Evolutionary conservation across 2,797 vertebrate genomes (phyloP).

Genomic region (Carapus acus): DNA sequence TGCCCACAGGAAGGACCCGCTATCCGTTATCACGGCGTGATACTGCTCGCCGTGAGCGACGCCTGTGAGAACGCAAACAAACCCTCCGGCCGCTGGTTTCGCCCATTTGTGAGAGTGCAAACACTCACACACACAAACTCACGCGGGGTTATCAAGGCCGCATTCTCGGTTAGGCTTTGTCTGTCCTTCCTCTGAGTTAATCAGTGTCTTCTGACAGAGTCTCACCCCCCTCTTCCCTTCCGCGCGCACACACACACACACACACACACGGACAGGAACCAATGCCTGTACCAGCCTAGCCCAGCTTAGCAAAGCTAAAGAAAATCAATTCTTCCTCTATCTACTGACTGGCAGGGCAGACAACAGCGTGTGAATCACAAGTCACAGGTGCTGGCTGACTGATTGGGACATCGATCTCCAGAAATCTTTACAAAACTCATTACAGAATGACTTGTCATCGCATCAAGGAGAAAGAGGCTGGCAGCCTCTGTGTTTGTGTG

Average conservation of each 20-base stretch:
- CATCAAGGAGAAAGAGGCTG: slow-evolving; percentile 7
- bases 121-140: slow-evolving; percentile 14
- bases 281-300: slow-evolving; percentile 5
- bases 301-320: slow-evolving; percentile 46
- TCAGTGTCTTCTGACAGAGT: slow-evolving; percentile 63
- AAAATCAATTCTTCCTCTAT: slow-evolving; percentile 71
- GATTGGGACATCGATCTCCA: slow-evolving; percentile 72
- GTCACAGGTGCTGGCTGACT: slow-evolving; percentile 59
- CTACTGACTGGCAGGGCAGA: slow-evolving; percentile 52
- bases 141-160: slow-evolving; percentile 41
- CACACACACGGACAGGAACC: background rate
- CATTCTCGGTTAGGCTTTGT: slow-evolving; percentile 40
- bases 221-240: slow-evolving; percentile 2
- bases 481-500: too few relatives aligned
- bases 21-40: background rate
- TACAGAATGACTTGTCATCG: slow-evolving; percentile 68
- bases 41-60: slow-evolving; percentile 14
- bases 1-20: too few relatives aligned
- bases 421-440: slow-evolving; percentile 79
- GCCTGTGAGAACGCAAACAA: slow-evolving; percentile 62
- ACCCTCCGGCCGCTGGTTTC: slow-evolving; percentile 21
- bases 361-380: slow-evolving; percentile 70
- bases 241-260: background rate
- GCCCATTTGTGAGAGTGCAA: slow-evolving; percentile 2
- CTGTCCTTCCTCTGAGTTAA: slow-evolving; percentile 61